These are phyloP conservation scores for Sardinella longiceps DNA, from an alignment of 2,797 vertebrate genomes.

Conservation along the genomic window DNA sequence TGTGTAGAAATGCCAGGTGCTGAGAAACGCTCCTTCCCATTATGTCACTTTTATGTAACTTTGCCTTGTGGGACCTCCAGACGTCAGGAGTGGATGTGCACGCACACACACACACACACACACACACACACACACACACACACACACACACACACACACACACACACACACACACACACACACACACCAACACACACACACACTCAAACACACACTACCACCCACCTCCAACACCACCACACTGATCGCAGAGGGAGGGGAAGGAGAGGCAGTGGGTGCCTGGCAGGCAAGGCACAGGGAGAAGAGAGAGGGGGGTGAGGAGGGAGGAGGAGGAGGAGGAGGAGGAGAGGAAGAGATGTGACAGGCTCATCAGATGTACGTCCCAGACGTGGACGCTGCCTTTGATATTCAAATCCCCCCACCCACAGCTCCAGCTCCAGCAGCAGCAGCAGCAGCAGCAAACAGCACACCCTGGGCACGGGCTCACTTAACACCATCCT, in stretches of 20 bases:
- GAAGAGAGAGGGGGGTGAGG: slow-evolving; percentile 47
- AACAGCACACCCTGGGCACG: neutral
- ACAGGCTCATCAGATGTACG: slow-evolving; percentile 22
- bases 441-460: neutral
- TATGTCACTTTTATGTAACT: neutral
- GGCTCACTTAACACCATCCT: neutral
- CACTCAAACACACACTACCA: neutral
- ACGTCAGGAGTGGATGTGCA: neutral
- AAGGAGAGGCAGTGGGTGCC: too few species aligned
- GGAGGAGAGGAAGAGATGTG: slow-evolving; percentile 29
- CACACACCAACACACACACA: neutral
- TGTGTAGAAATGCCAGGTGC: neutral
- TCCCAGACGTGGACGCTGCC: neutral
- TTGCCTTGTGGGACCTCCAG: slow-evolving; percentile 1
- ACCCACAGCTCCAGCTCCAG: neutral
- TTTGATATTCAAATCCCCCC: neutral
- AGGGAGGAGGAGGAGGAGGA: slow-evolving; percentile 37
- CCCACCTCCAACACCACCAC: too few species aligned
- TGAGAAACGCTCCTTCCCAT: neutral
- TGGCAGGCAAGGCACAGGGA: slow-evolving; percentile 24
- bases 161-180: neutral
- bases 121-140: slow-evolving; percentile 8
- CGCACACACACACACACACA: slow-evolving; percentile 10
- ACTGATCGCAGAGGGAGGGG: slow-evolving; percentile 36
- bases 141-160: slow-evolving; percentile 5